Evolutionary conservation across 2,797 vertebrate genomes (phyloP).

Genomic region (Arnoldichthys spilopterus): DNA sequence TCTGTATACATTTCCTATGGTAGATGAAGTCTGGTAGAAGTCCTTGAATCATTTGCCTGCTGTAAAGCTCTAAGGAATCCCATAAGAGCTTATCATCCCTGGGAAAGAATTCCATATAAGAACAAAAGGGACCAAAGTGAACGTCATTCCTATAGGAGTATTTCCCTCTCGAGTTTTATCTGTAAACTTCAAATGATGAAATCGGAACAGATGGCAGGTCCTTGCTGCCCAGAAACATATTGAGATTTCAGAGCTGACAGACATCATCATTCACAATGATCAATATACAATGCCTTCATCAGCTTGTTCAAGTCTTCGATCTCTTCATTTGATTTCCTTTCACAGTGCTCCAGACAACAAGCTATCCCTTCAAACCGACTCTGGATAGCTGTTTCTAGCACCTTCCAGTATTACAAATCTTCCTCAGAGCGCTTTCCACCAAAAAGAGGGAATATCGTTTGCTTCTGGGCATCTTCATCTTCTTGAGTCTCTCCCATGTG

Average conservation of each 20-base stretch:
- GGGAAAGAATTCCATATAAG: not conserved
- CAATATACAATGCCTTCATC: not conserved
- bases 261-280: not conserved
- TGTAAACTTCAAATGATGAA: not conserved
- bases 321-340: not conserved
- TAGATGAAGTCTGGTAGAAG: not conserved
- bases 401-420: not conserved
- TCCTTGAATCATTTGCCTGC: not conserved
- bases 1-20: constrained; percentile 4
- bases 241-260: not conserved
- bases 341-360: not conserved
- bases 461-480: not conserved
- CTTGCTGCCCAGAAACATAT: not conserved
- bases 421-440: not conserved
- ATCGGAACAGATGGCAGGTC: not conserved
- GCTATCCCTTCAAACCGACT: not conserved
- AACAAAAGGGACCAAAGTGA: not conserved
- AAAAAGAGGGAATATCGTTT: not conserved
- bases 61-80: constrained; percentile 7
- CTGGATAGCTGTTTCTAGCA: not conserved
- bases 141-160: not conserved
- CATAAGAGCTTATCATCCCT: not conserved
- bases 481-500: too few relatives aligned
- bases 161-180: not conserved
- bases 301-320: not conserved